Base-by-base conservation (phyloP, 1,140 invertebrate genomes). In the Microplitis demolitor region DNA sequence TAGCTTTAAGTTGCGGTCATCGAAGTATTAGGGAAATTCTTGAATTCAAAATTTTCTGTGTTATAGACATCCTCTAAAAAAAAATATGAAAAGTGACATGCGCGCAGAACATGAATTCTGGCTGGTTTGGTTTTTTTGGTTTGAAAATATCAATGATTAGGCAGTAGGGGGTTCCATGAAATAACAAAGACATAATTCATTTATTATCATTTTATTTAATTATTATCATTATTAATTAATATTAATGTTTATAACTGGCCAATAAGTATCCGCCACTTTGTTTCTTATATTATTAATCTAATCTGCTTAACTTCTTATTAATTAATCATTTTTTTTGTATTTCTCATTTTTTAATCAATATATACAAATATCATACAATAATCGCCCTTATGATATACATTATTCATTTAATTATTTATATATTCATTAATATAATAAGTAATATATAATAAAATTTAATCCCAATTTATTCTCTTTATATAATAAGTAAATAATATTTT, bases 301-400 rank as follows among this genome's bases (percentile, higher is more conserved):
- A 82, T 80, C 80, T 71, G n/a, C 76, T 82, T 71, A 45, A 45
- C 39, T 45, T 11, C 39, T 45, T 45, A 45, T 45, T 8, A 45
- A 45, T 45, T 45, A 45, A 45, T 11, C 39, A 45, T 45, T 45
- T 45, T 13, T 63, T 71, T 51, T 71, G 50, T 51, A 76, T 81
- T 81, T 80, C 78, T 79, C 77, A 80, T 76, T 80, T 80, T 79
- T 80, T 82, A 78, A 80, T 75, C 78, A 76, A 80, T 83, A 83
- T 83, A 78, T 83, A 83, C 81, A 82, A 76, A 74, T 82, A 81
- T 80, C 80, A 82, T 83, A 82, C 82, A 83, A 78, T 80, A 72
- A 71, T 81, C 73, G 73, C 68, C 45, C 75, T 82, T 81, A 81
- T 74, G 72, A 72, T 74, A 77, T 77, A 77, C 35, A 74, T 80